phyloP scores from a whole-genome alignment of 2,797 vertebrate species.

The Molossus alvarezi region DNA sequence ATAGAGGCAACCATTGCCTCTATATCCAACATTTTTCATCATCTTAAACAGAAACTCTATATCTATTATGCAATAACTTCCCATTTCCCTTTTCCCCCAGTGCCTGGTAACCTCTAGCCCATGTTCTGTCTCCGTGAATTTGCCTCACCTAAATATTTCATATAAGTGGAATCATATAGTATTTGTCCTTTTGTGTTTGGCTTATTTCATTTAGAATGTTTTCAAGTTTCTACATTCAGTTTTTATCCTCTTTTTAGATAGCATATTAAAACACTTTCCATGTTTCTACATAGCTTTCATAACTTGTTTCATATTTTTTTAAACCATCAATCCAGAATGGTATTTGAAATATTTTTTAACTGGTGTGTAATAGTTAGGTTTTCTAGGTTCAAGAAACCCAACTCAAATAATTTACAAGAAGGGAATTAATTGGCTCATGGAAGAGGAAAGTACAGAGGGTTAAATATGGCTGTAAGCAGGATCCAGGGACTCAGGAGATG shows the following conservation, averaged over 20 bases:
- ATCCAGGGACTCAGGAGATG: neutral
- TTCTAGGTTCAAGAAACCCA: constrained; percentile 11
- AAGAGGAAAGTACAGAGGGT: neutral
- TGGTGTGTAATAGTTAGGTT: neutral
- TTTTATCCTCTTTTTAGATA: constrained; percentile 42
- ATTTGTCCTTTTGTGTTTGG: neutral
- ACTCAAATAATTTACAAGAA: neutral
- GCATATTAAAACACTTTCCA: neutral
- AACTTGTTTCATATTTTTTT: neutral
- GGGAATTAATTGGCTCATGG: neutral
- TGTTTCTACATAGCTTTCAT: constrained; percentile 13
- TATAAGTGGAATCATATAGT: constrained; percentile 12
- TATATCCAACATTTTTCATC: constrained; percentile 7
- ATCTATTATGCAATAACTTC: neutral
- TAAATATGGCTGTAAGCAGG: neutral
- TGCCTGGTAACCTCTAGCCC: neutral
- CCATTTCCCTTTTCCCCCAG: neutral
- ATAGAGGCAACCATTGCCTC: neutral
- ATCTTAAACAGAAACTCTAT: neutral
- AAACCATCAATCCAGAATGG: neutral
- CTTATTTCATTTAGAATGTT: constrained; percentile 46
- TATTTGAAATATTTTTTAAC: constrained; percentile 14
- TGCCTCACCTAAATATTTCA: neutral
- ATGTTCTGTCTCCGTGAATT: neutral
- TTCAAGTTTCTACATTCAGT: neutral